These are phyloP conservation scores for Oceanodroma tethys DNA, from an alignment of 2,113 vertebrate species.

Conservation along the genomic window DNA sequence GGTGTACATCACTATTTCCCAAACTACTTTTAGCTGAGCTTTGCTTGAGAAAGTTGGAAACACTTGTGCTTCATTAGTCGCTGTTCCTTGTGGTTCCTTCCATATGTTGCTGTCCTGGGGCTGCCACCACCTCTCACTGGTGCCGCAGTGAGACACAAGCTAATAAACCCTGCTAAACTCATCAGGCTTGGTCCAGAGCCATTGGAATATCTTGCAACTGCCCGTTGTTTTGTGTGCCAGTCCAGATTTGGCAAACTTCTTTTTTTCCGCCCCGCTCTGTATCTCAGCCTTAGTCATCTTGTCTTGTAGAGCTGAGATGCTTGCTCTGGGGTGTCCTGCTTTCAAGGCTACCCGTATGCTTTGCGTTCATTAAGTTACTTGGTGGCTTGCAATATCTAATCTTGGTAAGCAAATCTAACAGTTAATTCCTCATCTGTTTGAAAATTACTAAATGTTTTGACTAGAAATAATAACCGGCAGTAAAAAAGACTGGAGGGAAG, in stretches of 20 bases:
- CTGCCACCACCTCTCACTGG: background rate
- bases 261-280: background rate
- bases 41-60: background rate
- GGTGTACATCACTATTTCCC: background rate
- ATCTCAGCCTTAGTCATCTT: background rate
- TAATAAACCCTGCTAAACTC: background rate
- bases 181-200: background rate
- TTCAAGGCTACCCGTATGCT: background rate
- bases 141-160: background rate
- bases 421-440: background rate
- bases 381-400: background rate
- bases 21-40: background rate
- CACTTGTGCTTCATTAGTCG: fast-evolving
- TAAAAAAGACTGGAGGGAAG: background rate
- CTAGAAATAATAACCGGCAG: background rate
- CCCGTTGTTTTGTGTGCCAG: background rate
- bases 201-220: background rate
- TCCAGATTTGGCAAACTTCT: background rate
- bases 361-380: background rate
- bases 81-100: background rate
- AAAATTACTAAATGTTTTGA: background rate
- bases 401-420: background rate
- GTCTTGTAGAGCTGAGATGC: background rate
- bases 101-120: background rate
- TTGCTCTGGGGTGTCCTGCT: background rate